phyloP scores from a whole-genome alignment of 2,797 vertebrate genomes.

The Darevskia nairensis region DNA sequence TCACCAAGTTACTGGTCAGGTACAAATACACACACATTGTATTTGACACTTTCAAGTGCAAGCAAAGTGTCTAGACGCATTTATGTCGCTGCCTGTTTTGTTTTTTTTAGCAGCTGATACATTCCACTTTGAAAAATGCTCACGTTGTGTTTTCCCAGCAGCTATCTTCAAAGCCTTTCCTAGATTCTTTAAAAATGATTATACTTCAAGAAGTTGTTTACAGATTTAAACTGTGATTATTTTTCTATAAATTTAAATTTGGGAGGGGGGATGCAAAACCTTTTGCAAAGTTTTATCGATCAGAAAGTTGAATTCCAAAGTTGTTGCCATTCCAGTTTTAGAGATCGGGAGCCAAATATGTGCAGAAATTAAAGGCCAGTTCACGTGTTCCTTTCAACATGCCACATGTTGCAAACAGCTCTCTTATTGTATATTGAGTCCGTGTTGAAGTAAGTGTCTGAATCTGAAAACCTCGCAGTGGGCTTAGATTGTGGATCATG shows the following conservation, averaged over 20 bases:
- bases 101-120: conserved; percentile 1
- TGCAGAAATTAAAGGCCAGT: conserved; percentile 43
- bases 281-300: conserved; percentile 22
- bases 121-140: conserved; percentile 17
- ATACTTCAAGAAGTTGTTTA: not conserved
- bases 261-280: not conserved
- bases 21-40: conserved; percentile 22
- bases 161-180: not conserved
- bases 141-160: not conserved
- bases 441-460: not conserved
- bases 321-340: conserved; percentile 29
- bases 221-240: not conserved
- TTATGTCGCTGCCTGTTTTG: conserved; percentile 3
- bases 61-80: not conserved
- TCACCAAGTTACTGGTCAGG: conserved; percentile 27
- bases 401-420: not conserved
- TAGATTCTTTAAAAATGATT: not conserved
- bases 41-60: conserved; percentile 26
- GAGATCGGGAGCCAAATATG: conserved; percentile 14
- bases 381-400: conserved; percentile 27
- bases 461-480: not conserved
- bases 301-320: not conserved
- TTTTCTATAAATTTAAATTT: conserved; percentile 12
- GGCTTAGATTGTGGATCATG: not conserved
- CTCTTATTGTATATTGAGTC: too few relatives aligned